Evolutionary conservation across 2,888 invertebrate species (phyloP).

Genomic region (Yponomeuta cagnagella): DNA sequence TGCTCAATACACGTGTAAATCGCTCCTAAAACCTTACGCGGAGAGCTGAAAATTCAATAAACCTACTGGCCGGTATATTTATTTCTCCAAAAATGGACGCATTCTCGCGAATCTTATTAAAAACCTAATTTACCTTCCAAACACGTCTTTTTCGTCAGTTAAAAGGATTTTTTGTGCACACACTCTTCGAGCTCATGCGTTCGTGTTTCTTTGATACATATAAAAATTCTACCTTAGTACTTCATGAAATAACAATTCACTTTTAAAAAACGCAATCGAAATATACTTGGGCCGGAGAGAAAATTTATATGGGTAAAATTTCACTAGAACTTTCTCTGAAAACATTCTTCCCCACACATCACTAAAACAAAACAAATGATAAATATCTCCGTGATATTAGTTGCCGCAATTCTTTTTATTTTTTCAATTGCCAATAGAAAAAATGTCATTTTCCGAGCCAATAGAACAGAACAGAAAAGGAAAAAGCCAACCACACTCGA

Average conservation of each 20-base stretch:
- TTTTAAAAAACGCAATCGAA: too few relatives aligned
- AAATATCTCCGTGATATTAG: neutral
- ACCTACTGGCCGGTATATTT: neutral
- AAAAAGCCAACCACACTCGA: neutral
- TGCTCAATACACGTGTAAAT: neutral
- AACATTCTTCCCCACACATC: too few relatives aligned
- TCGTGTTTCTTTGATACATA: neutral
- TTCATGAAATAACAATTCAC: too few relatives aligned
- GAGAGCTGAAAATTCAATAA: neutral
- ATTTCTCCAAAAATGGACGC: neutral
- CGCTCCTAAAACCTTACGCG: neutral
- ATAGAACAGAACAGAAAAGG: neutral
- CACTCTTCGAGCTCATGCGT: neutral
- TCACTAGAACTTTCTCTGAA: too few relatives aligned
- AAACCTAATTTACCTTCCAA: slow-evolving; percentile 14
- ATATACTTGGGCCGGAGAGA: too few relatives aligned
- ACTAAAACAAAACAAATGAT: neutral
- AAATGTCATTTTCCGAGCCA: neutral
- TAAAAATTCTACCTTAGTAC: too few relatives aligned
- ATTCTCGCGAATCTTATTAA: slow-evolving; percentile 14
- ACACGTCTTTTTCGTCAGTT: neutral
- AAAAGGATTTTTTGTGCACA: neutral
- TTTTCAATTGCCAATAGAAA: neutral
- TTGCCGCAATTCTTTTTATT: neutral
- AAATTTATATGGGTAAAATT: too few relatives aligned